Evolutionary conservation across 2,888 invertebrate genomes (phyloP), one percentile per base, ranked within the genome.

Genomic region (Magallana nippona): DNA sequence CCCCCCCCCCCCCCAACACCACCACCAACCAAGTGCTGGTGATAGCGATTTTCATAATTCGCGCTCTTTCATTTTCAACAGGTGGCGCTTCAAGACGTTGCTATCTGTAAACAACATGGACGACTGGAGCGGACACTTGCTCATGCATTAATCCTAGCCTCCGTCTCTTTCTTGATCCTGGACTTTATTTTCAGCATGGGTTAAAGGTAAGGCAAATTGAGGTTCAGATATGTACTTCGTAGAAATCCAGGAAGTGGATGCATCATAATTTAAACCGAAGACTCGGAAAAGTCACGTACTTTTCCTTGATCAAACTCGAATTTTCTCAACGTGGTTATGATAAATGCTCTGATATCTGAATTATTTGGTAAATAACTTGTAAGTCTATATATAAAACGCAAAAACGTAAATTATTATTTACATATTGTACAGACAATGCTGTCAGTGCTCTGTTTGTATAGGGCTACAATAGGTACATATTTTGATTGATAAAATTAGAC

Each of bases 91-190:
- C 44, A 22, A 13, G 27, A 57, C 79, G 89, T 89, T 89, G 89
- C 89, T 88, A 89, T 81, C 87, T 87, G 88, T 89, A 89, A 88
- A 89, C 89, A 89, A 88, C 62, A 87, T 87, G 88, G 87, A 85
- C 57, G 82, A 87, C 84, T 82, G 85, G 87, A 80, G 82, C 86
- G 56, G 84, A 81, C 56, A 79, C 82, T 71, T 82, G 57, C 27
- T 63, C 15, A 22, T 55, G 22, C 58, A 27, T 19, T 22, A 55
- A 32, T 17, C 22, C 44, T 78, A 78, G 13, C 55, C 44, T n/a
- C 63, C 22, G 78, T 55, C 57, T 62, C 62, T 55, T 15, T 55
- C 55, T n/a, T 27, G 19, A 17, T 13, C 5, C 11, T 17, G 15
- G 22, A 78, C 15, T 71, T 13, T 11, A 13, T 27, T 71, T 27